These are phyloP conservation scores for Henricia sp. DNA, from an alignment of 53 echinoderm and acorn worm species.

Conservation along the genomic window DNA sequence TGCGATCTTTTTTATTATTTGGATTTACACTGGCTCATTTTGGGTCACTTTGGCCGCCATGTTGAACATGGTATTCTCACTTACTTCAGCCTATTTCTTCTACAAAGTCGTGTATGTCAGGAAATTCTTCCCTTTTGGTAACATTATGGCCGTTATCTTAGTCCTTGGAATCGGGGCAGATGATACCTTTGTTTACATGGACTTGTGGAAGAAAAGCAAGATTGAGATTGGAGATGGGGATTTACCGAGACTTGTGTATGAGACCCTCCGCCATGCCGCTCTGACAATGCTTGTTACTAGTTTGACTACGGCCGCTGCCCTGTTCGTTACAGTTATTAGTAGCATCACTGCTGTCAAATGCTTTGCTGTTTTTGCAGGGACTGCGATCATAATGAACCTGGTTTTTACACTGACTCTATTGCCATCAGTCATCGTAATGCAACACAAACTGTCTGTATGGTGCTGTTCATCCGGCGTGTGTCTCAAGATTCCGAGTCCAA, in stretches of 20 bases:
- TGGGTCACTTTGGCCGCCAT: conserved; percentile 68
- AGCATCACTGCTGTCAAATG: conserved; percentile 76
- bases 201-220: conserved; percentile 71
- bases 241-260: conserved; percentile 53
- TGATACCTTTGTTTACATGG: conserved; percentile 88
- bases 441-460: conserved; percentile 48
- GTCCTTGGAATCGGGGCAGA: conserved; percentile 85
- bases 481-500: background rate
- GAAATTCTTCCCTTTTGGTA: conserved; percentile 84
- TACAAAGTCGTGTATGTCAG: conserved; percentile 65
- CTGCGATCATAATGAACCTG: conserved; percentile 80
- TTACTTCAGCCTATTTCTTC: conserved; percentile 73
- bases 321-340: conserved; percentile 71
- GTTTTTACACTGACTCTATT: conserved; percentile 77
- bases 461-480: background rate
- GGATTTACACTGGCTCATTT: conserved; percentile 81
- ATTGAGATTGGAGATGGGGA: conserved; percentile 47
- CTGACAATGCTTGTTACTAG: conserved; percentile 89
- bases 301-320: conserved; percentile 81
- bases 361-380: conserved; percentile 83
- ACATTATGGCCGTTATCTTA: conserved; percentile 65
- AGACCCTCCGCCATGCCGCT: conserved; percentile 72
- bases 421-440: conserved; percentile 76
- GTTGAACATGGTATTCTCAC: conserved; percentile 72
- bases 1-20: conserved; percentile 65